A percentile compares a stretch with the other conserved stretches of the same genome.
These are phyloP conservation scores for Mormyrops boulengeri DNA, from an alignment of 2,797 vertebrate genomes.

Conservation along the genomic window DNA sequence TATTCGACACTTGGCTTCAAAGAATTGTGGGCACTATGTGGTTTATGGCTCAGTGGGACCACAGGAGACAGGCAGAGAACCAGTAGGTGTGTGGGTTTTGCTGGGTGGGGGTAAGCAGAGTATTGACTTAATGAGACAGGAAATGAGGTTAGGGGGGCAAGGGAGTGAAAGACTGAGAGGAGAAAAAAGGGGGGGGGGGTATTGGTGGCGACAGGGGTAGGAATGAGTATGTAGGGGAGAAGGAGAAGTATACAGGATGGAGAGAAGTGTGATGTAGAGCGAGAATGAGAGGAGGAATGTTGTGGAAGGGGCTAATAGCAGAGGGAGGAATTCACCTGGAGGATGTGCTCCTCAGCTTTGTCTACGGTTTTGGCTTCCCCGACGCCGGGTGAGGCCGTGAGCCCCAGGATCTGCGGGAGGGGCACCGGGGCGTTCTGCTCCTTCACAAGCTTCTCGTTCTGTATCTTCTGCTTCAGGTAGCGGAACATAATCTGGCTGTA, in stretches of 20 bases:
- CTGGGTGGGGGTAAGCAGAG: slow-evolving; percentile 10
- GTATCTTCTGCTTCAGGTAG: slow-evolving; percentile 79
- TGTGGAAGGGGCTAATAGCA: neutral
- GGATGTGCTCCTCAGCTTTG: slow-evolving; percentile 85
- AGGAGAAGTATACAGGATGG: neutral
- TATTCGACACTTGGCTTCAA: slow-evolving; percentile 21
- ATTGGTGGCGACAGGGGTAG: neutral
- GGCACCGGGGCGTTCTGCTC: slow-evolving; percentile 52
- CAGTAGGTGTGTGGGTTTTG: slow-evolving; percentile 36
- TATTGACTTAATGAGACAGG: slow-evolving; percentile 12
- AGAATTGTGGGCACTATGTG: slow-evolving; percentile 31
- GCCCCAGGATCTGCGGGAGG: slow-evolving; percentile 85
- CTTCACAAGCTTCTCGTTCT: slow-evolving; percentile 65
- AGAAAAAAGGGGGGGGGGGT: neutral
- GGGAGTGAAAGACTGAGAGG: neutral
- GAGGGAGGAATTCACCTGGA: slow-evolving; percentile 65
- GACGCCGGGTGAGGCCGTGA: slow-evolving; percentile 91
- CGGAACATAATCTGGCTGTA: slow-evolving; percentile 93
- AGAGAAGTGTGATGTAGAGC: neutral
- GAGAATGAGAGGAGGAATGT: neutral
- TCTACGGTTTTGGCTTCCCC: slow-evolving; percentile 69
- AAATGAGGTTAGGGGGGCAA: neutral
- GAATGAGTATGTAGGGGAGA: neutral
- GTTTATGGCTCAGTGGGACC: slow-evolving; percentile 29
- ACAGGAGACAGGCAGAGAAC: slow-evolving; percentile 37